Base-by-base conservation (phyloP, 2,797 vertebrate species). In the Eidolon dupreanum region DNA sequence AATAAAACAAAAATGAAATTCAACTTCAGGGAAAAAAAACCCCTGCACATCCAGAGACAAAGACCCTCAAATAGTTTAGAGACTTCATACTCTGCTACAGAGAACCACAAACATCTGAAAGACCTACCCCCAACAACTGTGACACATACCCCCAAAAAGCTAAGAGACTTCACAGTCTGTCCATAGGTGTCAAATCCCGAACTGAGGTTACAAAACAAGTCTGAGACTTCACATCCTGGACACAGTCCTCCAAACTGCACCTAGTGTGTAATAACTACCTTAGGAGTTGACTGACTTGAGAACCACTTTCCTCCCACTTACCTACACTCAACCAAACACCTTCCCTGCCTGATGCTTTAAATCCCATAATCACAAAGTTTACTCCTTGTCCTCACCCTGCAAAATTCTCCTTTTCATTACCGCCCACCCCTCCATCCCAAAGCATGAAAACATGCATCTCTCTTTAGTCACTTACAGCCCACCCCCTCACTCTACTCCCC, bases 1-100 rank as follows among this genome's bases (percentile, higher is more conserved):
- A 88, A 74, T 53, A 83, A 82, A 95, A 78, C 20, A 93, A 90
- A 96, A 96, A 96, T 74, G 41, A 59, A 81, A 88, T 79, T 96
- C 51, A 38, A 74, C n/a, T 94, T 84, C 85, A 88, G 31, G 51
- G 12, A 49, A 88, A 85, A 33, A 57, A 55, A 59, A 38, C 0
- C 0, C 15, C 57, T 59, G 61, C 31, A 90, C 43, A 81, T 33
- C 12, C 38, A 6, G 46, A 16, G 13, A 59, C 36, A 90, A 87
- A 83, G 33, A 94, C 17, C 24, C 41, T 59, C 36, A 77, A 63
- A 96, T 43, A 87, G 43, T 49, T 95, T 93, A 79, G 91, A 90
- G 66, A 90, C 28, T 41, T 91, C 59, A 74, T 26, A 83, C 19
- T 12, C 26, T 81, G 10, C n/a, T n/a, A 57, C 31, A 90, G 51